Evolutionary conservation across 2,113 vertebrate genomes (phyloP).

Genomic region (Cranoglanis bouderius): DNA sequence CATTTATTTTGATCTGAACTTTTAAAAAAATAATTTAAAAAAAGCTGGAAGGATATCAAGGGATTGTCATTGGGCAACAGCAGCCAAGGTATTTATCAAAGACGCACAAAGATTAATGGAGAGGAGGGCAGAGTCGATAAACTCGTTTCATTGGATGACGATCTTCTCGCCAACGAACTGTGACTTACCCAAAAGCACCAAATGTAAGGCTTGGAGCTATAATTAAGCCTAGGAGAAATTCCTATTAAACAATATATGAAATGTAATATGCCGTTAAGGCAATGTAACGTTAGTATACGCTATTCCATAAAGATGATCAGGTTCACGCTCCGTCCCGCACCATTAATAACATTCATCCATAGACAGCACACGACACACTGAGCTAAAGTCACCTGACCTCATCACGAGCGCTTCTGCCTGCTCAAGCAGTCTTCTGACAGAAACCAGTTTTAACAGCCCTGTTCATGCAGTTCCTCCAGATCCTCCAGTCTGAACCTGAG

Average conservation of each 20-base stretch:
- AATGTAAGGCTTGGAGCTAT: not conserved
- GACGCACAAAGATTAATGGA: not conserved
- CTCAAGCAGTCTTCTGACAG: constrained; percentile 40
- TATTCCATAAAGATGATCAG: not conserved
- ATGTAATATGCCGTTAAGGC: not conserved
- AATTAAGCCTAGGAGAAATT: not conserved
- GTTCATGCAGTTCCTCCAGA: constrained; percentile 4
- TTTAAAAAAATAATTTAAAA: not conserved
- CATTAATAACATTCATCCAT: not conserved
- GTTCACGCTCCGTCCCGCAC: not conserved
- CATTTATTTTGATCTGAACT: constrained; percentile 22
- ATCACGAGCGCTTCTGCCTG: constrained; percentile 48
- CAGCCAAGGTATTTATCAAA: not conserved
- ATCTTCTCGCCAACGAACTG: not conserved
- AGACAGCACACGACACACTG: constrained; percentile 8
- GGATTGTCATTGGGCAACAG: not conserved
- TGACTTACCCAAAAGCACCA: constrained; percentile 1
- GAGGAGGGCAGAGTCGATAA: not conserved
- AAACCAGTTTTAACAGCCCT: not conserved
- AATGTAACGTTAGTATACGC: not conserved
- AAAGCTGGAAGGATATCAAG: not conserved
- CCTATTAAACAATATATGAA: not conserved
- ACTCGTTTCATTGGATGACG: not conserved
- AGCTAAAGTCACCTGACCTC: constrained; percentile 51
- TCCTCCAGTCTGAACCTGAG: constrained; percentile 18